These are phyloP conservation scores for Danaus chrysippus DNA, from an alignment of 2,888 invertebrate species.

Conservation along the genomic window DNA sequence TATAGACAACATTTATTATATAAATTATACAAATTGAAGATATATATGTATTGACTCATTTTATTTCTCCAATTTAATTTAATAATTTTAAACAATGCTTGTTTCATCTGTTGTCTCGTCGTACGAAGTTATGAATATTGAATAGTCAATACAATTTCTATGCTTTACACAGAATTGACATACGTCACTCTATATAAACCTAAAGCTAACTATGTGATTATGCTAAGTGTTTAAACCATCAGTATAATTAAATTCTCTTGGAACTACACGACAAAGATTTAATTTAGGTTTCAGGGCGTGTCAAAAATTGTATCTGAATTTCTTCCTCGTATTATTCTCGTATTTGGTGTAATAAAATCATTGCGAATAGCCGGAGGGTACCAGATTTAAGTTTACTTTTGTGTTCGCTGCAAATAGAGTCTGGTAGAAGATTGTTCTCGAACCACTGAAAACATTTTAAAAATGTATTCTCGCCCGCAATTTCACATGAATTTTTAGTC, in stretches of 20 bases:
- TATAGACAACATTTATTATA: too few species aligned
- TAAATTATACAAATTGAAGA: too few species aligned
- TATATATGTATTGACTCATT: too few species aligned
- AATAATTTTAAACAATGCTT: too few species aligned
- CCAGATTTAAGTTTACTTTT: conserved; percentile 4
- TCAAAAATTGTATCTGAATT: not conserved
- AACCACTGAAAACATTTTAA: conserved; percentile 9
- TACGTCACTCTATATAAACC: not conserved
- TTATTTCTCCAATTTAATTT: too few species aligned
- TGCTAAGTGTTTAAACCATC: too few species aligned
- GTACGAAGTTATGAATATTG: too few species aligned
- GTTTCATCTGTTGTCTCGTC: too few species aligned
- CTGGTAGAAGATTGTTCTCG: conserved; percentile 8
- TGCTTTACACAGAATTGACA: not conserved
- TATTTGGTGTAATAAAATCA: conserved; percentile 5
- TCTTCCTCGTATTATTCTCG: not conserved
- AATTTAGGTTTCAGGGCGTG: not conserved
- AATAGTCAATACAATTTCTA: too few species aligned
- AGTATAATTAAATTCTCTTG: too few species aligned
- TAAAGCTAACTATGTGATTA: not conserved
- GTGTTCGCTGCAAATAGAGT: conserved; percentile 6
- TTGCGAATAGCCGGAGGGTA: conserved; percentile 3
- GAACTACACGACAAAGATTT: too few species aligned
- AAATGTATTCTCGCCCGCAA: conserved; percentile 7
- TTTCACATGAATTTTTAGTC: conserved; percentile 5